Evolutionary conservation across 2,888 invertebrate genomes (phyloP).

Genomic region (Trachelus troglodyta): DNA sequence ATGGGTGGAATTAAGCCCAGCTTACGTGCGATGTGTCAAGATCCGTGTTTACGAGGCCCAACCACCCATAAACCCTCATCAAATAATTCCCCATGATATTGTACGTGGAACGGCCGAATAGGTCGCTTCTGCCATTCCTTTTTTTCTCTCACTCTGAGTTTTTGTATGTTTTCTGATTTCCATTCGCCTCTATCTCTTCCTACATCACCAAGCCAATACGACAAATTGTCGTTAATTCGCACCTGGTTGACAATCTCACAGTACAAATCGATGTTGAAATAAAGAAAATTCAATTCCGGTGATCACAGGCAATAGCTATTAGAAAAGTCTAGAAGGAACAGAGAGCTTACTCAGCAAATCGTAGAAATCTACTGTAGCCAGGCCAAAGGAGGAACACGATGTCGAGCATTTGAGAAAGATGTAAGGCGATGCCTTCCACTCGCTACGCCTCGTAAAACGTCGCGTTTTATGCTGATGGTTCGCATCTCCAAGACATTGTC

Average conservation of each 20-base stretch:
- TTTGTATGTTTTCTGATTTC: neutral
- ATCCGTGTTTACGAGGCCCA: slow-evolving; percentile 43
- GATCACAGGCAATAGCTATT: neutral
- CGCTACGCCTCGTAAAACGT: slow-evolving; percentile 62
- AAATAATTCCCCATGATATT: slow-evolving; percentile 41
- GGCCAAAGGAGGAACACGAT: slow-evolving; percentile 14
- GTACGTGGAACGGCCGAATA: slow-evolving; percentile 24
- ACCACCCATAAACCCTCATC: slow-evolving; percentile 40
- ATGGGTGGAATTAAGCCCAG: slow-evolving; percentile 44
- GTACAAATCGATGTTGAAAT: neutral
- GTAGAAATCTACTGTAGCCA: neutral
- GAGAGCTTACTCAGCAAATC: neutral
- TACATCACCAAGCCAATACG: neutral
- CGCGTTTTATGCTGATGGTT: slow-evolving; percentile 63
- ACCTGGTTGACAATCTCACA: neutral
- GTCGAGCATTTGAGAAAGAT: slow-evolving; percentile 52
- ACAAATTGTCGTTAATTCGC: neutral
- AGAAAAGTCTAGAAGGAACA: neutral
- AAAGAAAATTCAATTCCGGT: neutral
- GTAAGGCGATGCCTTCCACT: slow-evolving; percentile 57
- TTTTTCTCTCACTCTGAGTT: neutral
- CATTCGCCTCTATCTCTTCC: neutral
- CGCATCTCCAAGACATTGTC: slow-evolving; percentile 50
- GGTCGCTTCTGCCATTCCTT: neutral
- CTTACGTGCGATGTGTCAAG: slow-evolving; percentile 44